Conservation (phyloP, 2,888 invertebrate genomes). For the Hybos culiciformis region DNA sequence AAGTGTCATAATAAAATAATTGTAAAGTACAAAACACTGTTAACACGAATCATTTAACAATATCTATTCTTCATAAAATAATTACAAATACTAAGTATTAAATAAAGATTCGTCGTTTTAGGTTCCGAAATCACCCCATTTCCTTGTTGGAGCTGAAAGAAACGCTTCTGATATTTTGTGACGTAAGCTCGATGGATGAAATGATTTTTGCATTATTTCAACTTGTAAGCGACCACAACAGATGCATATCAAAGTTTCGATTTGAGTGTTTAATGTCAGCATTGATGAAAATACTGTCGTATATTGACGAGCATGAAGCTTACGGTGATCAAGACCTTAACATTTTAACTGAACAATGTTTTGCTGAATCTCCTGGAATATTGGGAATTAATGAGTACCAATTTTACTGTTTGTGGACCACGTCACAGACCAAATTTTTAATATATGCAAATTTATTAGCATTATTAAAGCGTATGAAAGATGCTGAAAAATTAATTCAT, state of each 20-base stretch:
- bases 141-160: slow-evolving; percentile 31
- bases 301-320: slow-evolving; percentile 28
- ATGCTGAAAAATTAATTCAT: slow-evolving; percentile 30
- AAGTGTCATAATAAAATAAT: no score
- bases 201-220: slow-evolving; percentile 26
- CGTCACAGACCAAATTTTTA: slow-evolving; percentile 26
- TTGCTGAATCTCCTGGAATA: slow-evolving; percentile 23
- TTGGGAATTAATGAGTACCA: slow-evolving; percentile 29
- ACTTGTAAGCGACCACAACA: slow-evolving; percentile 23
- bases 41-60: no score
- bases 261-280: slow-evolving; percentile 28
- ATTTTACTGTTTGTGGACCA: slow-evolving; percentile 30
- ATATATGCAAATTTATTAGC: slow-evolving; percentile 31
- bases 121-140: no score
- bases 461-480: slow-evolving; percentile 31
- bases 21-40: no score
- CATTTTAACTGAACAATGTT: slow-evolving; percentile 27
- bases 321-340: slow-evolving; percentile 27
- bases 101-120: no score
- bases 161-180: slow-evolving; percentile 30
- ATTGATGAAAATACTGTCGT: slow-evolving; percentile 28
- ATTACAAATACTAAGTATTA: no score
- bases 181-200: slow-evolving; percentile 25
- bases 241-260: slow-evolving; percentile 26
- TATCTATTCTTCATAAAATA: no score